Base-by-base conservation (phyloP, 2,797 vertebrate species). In the Urosaurus nigricauda region DNA sequence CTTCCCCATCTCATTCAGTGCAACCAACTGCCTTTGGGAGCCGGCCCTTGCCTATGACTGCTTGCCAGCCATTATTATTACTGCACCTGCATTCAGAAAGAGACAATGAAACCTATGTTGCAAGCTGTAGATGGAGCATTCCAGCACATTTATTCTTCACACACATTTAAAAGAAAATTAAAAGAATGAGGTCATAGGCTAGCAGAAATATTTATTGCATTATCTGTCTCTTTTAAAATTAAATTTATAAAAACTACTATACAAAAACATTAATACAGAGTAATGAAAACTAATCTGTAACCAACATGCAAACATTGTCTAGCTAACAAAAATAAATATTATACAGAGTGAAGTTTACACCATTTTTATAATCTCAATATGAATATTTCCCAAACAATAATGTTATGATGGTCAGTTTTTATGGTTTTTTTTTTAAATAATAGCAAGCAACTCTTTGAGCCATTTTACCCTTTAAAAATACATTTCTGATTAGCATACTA, bases 21-120 rank as follows among this genome's bases (percentile, higher is more conserved):
- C 47, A 80, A 71, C 29, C 29, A 84, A 84, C 63, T 58, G 63
- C 12, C 13, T 85, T 85, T 37, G 29, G 40, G 14, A 51, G 65
- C 51, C 47, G 37, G 19, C 11, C 6, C 17, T 56, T 88, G 75
- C 58, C 68, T 24, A 32, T 89, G 83, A 60, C 40, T 26, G 24
- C 73, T 63, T 85, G 24, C 65, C 51, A 80, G 21, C 51, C 65
- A 84, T 70, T 79, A 79, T 85, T 71, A 80, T 80, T 79, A 60
- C 29, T 73, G 40, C 32, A 85, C 11, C 6, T 80, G 65, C 40
- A 85, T 85, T 84, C 68, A 29, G 29, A 89, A 80, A 89, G 43
- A 63, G 35, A 89, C 83, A 85, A 85, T 51, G 51, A 73, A 40
- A 65, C 51, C n/a, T 65, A 83, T 53, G 71, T 35, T 53, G 32